These are phyloP conservation scores for Microcebus jonahi DNA, from an alignment of 2,113 vertebrate genomes.

Conservation along the genomic window DNA sequence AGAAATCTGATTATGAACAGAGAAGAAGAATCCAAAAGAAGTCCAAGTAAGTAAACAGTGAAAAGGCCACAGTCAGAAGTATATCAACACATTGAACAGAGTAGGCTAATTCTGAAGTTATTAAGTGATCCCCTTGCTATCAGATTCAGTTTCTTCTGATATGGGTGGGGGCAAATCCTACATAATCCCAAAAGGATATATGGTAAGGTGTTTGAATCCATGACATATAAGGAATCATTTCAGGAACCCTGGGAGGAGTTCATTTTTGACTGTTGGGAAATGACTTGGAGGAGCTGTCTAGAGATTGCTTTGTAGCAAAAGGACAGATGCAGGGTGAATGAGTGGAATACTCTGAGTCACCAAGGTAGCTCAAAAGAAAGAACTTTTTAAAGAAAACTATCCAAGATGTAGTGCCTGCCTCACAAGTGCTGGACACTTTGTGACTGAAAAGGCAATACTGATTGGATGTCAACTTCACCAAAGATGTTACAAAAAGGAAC, in stretches of 20 bases:
- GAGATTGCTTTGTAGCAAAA: background rate
- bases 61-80: background rate
- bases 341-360: background rate
- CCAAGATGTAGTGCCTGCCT: background rate
- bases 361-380: background rate
- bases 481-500: background rate
- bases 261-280: background rate
- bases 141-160: background rate
- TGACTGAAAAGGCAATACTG: background rate
- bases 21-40: background rate
- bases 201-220: background rate
- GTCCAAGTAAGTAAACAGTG: background rate
- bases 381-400: background rate
- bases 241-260: background rate
- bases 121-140: too few relatives aligned
- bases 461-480: background rate
- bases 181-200: background rate
- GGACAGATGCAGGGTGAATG: background rate
- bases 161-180: too few relatives aligned
- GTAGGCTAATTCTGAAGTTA: background rate
- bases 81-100: background rate
- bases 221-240: background rate
- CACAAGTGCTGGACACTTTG: background rate
- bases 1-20: background rate
- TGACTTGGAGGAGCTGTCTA: background rate